Conservation (phyloP, 2,113 vertebrate species). For the Chascanopsetta lugubris region DNA sequence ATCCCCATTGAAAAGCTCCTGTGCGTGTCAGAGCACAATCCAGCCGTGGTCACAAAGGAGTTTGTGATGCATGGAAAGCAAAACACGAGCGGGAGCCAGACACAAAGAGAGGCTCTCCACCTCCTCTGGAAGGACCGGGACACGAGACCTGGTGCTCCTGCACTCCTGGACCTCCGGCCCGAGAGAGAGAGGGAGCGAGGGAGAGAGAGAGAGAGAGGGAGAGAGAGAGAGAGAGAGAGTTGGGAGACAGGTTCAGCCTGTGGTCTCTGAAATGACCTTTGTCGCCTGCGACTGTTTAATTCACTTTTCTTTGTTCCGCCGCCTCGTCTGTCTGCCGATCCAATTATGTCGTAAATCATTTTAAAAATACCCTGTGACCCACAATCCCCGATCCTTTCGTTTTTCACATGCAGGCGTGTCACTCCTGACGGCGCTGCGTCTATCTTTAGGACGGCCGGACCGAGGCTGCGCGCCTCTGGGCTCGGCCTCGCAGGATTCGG, state of each 20-base stretch:
- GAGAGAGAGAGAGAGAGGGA: not conserved
- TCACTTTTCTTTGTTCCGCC: not conserved
- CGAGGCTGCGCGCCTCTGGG: not conserved
- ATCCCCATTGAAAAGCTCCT: not conserved
- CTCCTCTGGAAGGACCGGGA: not conserved
- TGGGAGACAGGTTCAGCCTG: not conserved
- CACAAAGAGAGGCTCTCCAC: slow-evolving; percentile 26
- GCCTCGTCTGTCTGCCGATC: not conserved
- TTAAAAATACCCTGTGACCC: not conserved
- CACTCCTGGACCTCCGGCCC: slow-evolving; percentile 13
- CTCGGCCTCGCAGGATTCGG: slow-evolving; percentile 22
- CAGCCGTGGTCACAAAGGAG: slow-evolving; percentile 1
- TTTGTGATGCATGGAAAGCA: slow-evolving; percentile 25
- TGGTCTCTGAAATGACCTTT: not conserved
- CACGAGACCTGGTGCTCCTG: slow-evolving; percentile 18
- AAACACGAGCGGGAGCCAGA: slow-evolving; percentile 27
- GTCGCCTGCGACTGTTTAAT: not conserved
- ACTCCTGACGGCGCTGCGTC: not conserved
- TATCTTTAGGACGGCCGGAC: slow-evolving; percentile 14
- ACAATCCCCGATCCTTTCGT: not conserved
- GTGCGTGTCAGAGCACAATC: slow-evolving; percentile 11
- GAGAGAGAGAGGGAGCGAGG: too few relatives aligned
- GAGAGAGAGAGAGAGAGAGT: slow-evolving; percentile 3
- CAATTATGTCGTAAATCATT: not conserved
- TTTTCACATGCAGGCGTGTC: not conserved